Conservation (phyloP, 2,888 invertebrate genomes). For the Megamerina dolium region DNA sequence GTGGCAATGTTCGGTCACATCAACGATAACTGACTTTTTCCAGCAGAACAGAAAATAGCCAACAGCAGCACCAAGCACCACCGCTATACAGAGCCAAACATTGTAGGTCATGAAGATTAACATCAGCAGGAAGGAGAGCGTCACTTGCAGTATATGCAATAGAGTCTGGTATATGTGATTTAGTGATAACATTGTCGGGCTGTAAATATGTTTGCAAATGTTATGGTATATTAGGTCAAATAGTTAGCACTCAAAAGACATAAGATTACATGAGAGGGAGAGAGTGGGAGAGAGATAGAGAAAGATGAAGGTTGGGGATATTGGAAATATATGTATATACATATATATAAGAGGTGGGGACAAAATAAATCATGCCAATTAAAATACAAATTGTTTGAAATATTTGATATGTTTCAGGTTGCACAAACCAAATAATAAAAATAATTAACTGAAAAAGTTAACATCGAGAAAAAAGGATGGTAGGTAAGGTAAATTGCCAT, state of each 20-base stretch:
- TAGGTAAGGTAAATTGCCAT: no score
- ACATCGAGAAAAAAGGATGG: no score
- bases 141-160: slow-evolving; percentile 83
- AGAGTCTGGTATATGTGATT: slow-evolving; percentile 82
- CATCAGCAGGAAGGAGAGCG: slow-evolving; percentile 90
- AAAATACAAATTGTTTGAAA: slow-evolving; percentile 1
- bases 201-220: slow-evolving; percentile 50
- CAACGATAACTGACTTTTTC: slow-evolving; percentile 89
- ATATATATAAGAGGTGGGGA: background rate
- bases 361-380: slow-evolving; percentile 2
- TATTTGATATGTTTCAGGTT: no score
- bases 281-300: background rate
- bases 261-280: no score
- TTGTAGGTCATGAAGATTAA: slow-evolving; percentile 97
- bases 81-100: slow-evolving; percentile 84
- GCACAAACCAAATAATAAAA: no score
- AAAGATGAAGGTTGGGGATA: background rate
- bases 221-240: background rate
- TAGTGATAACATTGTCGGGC: slow-evolving; percentile 75
- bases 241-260: background rate
- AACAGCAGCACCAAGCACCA: slow-evolving; percentile 79
- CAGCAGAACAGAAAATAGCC: slow-evolving; percentile 95
- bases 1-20: slow-evolving; percentile 94
- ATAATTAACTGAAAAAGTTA: no score
- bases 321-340: background rate